Conservation (phyloP, 2,888 invertebrate genomes). For the Epiperipatus broadwayi region DNA sequence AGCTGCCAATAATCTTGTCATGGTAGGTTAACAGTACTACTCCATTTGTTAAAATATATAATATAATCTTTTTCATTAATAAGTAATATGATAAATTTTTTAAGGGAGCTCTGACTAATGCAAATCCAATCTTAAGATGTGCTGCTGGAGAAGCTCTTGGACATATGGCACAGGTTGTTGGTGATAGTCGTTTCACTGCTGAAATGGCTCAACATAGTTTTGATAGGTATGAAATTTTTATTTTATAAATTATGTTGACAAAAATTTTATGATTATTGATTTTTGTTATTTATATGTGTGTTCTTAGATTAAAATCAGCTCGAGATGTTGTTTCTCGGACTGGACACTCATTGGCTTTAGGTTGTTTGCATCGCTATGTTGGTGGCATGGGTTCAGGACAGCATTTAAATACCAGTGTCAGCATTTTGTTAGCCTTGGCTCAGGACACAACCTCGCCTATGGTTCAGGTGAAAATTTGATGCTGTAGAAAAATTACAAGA, state of each 20-base stretch:
- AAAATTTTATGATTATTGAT: conserved; percentile 15
- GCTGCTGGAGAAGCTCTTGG: conserved; percentile 89
- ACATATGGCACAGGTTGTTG: conserved; percentile 70
- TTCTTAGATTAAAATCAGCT: conserved; percentile 47
- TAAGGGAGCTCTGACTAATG: conserved; percentile 31
- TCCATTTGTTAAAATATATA: conserved; percentile 14
- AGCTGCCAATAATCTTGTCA: conserved; percentile 48
- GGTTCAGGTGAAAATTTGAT: conserved; percentile 80
- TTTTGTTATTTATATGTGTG: too few relatives aligned
- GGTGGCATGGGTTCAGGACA: conserved; percentile 92
- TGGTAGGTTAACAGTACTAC: conserved; percentile 36
- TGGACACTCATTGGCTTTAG: conserved; percentile 71
- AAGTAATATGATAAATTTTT: conserved; percentile 19
- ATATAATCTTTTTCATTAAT: conserved; percentile 17
- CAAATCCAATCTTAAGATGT: conserved; percentile 50
- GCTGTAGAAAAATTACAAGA: conserved; percentile 9
- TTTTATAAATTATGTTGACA: conserved; percentile 1
- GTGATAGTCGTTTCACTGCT: conserved; percentile 65
- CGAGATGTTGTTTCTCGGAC: conserved; percentile 69
- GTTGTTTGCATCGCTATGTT: conserved; percentile 81
- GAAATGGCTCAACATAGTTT: conserved; percentile 75
- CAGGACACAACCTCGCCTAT: conserved; percentile 81
- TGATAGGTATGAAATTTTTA: conserved; percentile 37
- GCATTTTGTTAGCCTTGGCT: conserved; percentile 75
- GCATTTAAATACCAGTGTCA: conserved; percentile 78